Percentiles rank a stretch among this genome's conserved stretches.
Evolutionary conservation across 2,888 invertebrate species (phyloP).

Genomic region (Drosophila fungiperda): DNA sequence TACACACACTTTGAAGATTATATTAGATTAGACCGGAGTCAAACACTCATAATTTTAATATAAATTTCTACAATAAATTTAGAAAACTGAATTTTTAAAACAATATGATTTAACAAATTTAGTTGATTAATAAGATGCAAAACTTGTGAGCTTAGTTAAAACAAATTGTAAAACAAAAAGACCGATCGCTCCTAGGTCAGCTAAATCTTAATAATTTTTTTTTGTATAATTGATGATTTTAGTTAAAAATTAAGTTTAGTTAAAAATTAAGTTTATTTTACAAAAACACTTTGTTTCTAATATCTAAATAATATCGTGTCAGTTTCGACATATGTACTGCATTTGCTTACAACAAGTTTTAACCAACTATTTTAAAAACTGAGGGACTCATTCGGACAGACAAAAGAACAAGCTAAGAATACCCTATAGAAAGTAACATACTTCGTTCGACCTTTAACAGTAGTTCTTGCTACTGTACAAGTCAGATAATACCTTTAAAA

Average conservation of each 20-base stretch:
- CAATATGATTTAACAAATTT: not conserved
- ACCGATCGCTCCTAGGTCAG: not conserved
- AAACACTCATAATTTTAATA: not conserved
- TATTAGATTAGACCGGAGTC: not conserved
- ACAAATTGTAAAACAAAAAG: not conserved
- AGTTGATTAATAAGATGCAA: not conserved
- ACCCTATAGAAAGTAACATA: not conserved
- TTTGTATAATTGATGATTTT: not conserved
- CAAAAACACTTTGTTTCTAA: not conserved
- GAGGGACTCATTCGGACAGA: not conserved
- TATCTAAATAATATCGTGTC: not conserved
- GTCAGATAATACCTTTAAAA: not conserved
- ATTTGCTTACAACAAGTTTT: not conserved
- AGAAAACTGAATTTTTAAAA: not conserved
- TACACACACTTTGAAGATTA: not conserved
- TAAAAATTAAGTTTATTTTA: not conserved
- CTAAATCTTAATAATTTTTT: not conserved
- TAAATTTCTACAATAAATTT: not conserved
- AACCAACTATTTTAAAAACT: not conserved
- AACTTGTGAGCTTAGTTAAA: no score
- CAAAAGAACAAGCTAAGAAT: not conserved
- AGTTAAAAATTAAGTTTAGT: not conserved
- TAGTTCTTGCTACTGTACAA: not conserved
- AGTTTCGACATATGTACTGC: not conserved
- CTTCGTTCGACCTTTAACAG: not conserved